Conservation (phyloP, 2,797 vertebrate genomes). For the Coregonus suidteri region DNA sequence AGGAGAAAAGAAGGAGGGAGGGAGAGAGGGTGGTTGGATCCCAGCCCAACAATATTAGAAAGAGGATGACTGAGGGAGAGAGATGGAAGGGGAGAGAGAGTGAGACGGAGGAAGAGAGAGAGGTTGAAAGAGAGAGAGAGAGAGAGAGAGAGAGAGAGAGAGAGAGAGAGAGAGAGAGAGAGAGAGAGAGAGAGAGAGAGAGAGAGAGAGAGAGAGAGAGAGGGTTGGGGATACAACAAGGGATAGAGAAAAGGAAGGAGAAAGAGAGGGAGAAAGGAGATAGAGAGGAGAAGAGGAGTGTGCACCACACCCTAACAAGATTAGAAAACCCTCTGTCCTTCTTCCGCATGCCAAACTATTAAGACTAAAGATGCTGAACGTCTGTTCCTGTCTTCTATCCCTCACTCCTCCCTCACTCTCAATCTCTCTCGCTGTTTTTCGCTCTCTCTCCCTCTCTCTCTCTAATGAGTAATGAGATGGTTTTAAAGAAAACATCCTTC, state of each 20-base stretch:
- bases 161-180: too few species aligned
- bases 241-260: constrained; percentile 24
- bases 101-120: too few species aligned
- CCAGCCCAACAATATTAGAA: background rate
- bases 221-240: background rate
- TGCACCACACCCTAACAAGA: background rate
- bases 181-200: background rate
- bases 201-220: background rate
- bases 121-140: background rate
- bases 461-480: background rate
- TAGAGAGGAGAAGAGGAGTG: background rate
- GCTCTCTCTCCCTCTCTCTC: background rate
- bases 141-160: too few species aligned
- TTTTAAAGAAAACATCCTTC: background rate
- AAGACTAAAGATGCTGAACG: background rate
- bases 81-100: background rate
- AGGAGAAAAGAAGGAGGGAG: background rate
- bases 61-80: background rate
- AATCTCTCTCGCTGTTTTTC: background rate
- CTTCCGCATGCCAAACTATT: background rate
- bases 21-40: constrained; percentile 10
- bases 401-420: background rate
- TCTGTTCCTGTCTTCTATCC: too few species aligned
- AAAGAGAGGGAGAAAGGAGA: constrained; percentile 37
- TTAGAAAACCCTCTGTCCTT: background rate